Base-by-base conservation (phyloP, 2,797 vertebrate genomes). In the Spinus pinus region DNA sequence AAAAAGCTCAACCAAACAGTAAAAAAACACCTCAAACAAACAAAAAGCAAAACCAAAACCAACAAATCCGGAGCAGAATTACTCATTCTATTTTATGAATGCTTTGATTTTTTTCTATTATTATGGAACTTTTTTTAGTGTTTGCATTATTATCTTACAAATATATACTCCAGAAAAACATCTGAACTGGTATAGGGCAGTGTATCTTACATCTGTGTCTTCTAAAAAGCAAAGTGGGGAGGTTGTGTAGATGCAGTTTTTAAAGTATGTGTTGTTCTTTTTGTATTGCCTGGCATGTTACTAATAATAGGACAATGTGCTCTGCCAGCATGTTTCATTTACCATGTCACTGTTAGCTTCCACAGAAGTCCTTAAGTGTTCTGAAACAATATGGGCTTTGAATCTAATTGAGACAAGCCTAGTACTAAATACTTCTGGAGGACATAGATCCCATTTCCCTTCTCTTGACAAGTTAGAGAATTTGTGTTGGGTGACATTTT, bases 21-120 rank as follows among this genome's bases (percentile, higher is more conserved):
- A 23, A 57, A 53, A 80, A 25, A 12, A 0, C 13, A 37, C 24
- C n/a, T 24, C 30, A 72, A 58, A 53, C 21, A 81, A 74, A 39
- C 5, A 35, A 41, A 69, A 69, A 17, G 23, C 39, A 61, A 65
- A 57, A 70, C 27, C 14, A 27, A 65, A 78, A 14, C 31, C 0
- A 7, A 7, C 37, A 91, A 87, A 78, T 79, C 37, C 15, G 62
- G 64, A 78, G 51, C 33, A 71, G 49, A 86, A 67, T 88, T 84
- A 88, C 44, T 92, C 64, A 71, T 90, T 66, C 35, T 92, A 41
- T 91, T 95, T 93, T 84, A 70, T 87, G 84, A 96, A 83, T 88
- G 56, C 41, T 90, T 95, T 91, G 57, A 2, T 27, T 3, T 33
- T 35, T 56, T 56, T 56, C 53, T 90, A 27, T 79, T 86, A 56